Percentiles rank a stretch among this genome's conserved stretches.
phyloP scores from a whole-genome alignment of 2,113 vertebrate genomes.

The Cheilinus undulatus region DNA sequence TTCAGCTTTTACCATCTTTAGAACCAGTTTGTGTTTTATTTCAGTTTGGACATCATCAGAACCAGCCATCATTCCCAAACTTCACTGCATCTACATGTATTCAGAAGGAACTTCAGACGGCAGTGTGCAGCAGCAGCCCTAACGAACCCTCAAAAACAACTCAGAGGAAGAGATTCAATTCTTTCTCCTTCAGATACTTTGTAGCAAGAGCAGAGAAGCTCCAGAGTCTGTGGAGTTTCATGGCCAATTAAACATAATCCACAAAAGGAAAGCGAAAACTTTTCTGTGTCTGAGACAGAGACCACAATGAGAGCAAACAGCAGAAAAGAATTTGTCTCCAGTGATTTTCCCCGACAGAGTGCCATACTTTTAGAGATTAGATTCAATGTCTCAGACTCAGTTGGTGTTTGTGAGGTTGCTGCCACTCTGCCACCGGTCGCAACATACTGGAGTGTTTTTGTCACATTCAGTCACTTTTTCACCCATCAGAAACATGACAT shows the following conservation, averaged over 20 bases:
- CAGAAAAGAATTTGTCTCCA: too few species aligned
- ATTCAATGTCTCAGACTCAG: not conserved
- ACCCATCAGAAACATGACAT: constrained; percentile 35
- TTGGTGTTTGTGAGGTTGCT: constrained; percentile 14
- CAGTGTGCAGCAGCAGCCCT: constrained; percentile 7
- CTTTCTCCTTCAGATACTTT: not conserved
- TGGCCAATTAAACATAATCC: not conserved
- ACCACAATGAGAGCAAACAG: too few species aligned
- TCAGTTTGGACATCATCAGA: constrained; percentile 48
- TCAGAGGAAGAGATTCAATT: not conserved
- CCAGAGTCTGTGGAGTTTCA: not conserved
- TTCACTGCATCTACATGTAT: constrained; percentile 34
- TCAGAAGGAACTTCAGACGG: constrained; percentile 36
- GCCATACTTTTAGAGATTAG: not conserved
- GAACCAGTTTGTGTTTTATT: constrained; percentile 63
- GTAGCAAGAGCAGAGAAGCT: not conserved
- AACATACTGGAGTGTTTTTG: constrained; percentile 17
- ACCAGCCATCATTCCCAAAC: constrained; percentile 46
- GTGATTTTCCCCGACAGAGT: too few species aligned
- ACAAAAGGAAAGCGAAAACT: too few species aligned
- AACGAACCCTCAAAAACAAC: not conserved
- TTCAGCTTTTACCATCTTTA: constrained; percentile 3
- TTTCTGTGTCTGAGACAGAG: too few species aligned
- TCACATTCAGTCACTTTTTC: constrained; percentile 24
- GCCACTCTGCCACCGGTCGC: not conserved